Conservation (phyloP, 2,113 vertebrate species). For the Corydoras sp. region DNA sequence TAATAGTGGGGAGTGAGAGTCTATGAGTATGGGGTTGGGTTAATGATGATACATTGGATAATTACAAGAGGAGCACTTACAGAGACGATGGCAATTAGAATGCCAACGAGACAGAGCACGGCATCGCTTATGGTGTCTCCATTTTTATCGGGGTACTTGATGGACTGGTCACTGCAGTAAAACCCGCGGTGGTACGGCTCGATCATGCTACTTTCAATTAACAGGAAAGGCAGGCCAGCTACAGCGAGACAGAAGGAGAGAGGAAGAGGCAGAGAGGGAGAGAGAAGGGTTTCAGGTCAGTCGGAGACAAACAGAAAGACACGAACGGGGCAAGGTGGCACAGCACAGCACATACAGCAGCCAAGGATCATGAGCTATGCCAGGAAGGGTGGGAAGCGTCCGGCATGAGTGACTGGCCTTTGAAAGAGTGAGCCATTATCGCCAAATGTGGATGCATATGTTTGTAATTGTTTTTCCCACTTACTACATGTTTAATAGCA, state of each 20-base stretch:
- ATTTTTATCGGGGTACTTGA: slow-evolving; percentile 90
- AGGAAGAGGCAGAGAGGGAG: slow-evolving; percentile 41
- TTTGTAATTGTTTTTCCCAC: no score
- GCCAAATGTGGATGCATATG: no score
- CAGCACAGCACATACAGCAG: slow-evolving; percentile 54
- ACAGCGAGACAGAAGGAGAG: slow-evolving; percentile 57
- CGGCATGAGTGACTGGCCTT: slow-evolving; percentile 34
- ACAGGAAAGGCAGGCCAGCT: slow-evolving; percentile 96
- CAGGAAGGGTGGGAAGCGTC: slow-evolving; percentile 35
- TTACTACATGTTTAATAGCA: no score
- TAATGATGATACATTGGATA: slow-evolving; percentile 27
- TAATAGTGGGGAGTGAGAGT: slow-evolving; percentile 19
- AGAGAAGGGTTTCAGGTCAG: slow-evolving; percentile 53
- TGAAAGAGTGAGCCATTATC: slow-evolving; percentile 16
- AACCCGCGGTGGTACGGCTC: slow-evolving; percentile 82
- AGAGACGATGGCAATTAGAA: slow-evolving; percentile 90
- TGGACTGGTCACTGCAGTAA: slow-evolving; percentile 87
- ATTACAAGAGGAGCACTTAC: slow-evolving; percentile 69
- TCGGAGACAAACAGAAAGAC: slow-evolving; percentile 60
- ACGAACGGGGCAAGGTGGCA: slow-evolving; percentile 41
- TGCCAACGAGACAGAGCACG: slow-evolving; percentile 89
- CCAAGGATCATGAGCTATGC: slow-evolving; percentile 47
- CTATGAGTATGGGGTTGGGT: slow-evolving; percentile 15
- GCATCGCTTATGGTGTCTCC: slow-evolving; percentile 94
- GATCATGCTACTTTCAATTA: slow-evolving; percentile 97